phyloP scores from a whole-genome alignment of 2,113 vertebrate species.

The Pseudorhombus dupliciocellatus region DNA sequence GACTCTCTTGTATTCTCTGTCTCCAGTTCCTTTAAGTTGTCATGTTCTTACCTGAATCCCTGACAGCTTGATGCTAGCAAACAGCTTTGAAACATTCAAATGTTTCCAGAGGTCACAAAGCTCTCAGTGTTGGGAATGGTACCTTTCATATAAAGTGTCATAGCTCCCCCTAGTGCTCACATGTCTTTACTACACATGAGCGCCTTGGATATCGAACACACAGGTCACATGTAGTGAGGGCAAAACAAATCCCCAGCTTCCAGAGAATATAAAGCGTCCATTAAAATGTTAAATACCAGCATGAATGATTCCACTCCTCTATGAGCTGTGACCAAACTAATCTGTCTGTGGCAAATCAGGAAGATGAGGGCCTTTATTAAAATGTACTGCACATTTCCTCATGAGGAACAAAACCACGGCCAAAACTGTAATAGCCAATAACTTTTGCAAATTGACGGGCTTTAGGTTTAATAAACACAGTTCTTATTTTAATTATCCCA shows the following conservation, averaged over 20 bases:
- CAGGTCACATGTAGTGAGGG: constrained; percentile 24
- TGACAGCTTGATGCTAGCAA: too few species aligned
- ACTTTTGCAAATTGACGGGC: constrained; percentile 64
- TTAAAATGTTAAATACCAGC: constrained; percentile 64
- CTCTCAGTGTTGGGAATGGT: neutral
- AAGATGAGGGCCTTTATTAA: constrained; percentile 51
- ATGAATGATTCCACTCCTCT: constrained; percentile 53
- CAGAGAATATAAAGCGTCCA: constrained; percentile 47
- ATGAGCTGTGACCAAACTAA: constrained; percentile 67
- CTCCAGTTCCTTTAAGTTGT: too few species aligned
- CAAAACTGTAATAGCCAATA: constrained; percentile 62
- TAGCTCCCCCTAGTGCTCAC: constrained; percentile 49
- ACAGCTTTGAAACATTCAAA: too few species aligned
- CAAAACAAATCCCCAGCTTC: constrained; percentile 48
- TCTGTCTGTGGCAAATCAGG: constrained; percentile 60
- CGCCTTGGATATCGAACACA: constrained; percentile 13
- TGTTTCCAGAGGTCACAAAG: neutral
- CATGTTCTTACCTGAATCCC: too few species aligned
- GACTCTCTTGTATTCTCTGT: too few species aligned
- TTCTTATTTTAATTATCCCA: constrained; percentile 65
- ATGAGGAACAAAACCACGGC: neutral
- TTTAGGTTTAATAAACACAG: constrained; percentile 63
- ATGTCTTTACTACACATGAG: constrained; percentile 20
- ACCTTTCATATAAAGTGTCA: constrained; percentile 7
- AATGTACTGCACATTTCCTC: constrained; percentile 52